Percentiles rank a stretch among this genome's conserved stretches.
Conservation (phyloP, 2,888 invertebrate genomes). For the Campoplex nolae region DNA sequence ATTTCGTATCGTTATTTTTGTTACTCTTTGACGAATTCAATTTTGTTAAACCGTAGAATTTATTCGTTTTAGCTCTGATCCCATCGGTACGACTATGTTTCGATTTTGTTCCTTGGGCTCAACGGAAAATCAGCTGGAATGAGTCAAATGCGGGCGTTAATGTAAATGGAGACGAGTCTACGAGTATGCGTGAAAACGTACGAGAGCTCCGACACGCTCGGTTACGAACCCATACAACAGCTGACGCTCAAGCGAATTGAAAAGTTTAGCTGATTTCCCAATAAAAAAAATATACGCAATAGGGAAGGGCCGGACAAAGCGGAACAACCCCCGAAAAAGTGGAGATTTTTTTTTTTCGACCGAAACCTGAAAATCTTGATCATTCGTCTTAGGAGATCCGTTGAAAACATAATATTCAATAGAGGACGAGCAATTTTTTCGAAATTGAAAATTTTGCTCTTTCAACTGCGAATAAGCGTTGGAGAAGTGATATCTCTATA, state of each 20-base stretch:
- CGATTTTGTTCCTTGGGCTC: neutral
- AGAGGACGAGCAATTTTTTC: too few species aligned
- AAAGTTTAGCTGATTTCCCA: neutral
- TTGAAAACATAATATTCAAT: too few species aligned
- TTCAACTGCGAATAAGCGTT: too few species aligned
- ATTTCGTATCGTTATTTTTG: neutral
- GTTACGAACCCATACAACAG: neutral
- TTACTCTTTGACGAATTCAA: neutral
- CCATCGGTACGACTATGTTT: neutral
- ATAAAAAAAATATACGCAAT: neutral
- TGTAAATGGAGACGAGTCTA: neutral
- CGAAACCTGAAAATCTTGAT: too few species aligned
- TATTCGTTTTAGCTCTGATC: neutral
- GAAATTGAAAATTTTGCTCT: too few species aligned
- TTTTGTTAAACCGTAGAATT: neutral
- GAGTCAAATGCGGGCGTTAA: neutral
- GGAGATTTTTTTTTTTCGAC: too few species aligned
- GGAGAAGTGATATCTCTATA: too few species aligned
- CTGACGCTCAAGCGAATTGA: neutral
- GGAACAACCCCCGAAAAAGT: too few species aligned
- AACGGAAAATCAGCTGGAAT: neutral
- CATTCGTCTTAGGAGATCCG: too few species aligned
- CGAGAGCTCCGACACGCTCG: neutral
- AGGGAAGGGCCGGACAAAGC: too few species aligned
- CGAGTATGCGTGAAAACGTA: neutral